Evolutionary conservation across 2,797 vertebrate genomes (phyloP).

Genomic region (Geotrypetes seraphini): DNA sequence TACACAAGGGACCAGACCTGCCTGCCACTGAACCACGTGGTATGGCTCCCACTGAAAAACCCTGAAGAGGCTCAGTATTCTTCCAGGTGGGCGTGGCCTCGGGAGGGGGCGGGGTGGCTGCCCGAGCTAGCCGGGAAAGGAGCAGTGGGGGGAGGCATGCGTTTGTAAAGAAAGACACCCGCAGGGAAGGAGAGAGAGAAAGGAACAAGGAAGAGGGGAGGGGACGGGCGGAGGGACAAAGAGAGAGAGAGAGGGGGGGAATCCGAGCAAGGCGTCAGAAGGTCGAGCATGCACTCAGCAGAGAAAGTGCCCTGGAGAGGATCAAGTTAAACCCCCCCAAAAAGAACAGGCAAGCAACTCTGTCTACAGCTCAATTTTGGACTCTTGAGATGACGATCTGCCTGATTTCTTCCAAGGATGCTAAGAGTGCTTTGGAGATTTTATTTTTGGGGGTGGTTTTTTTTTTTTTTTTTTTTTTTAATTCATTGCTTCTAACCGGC

Average conservation of each 20-base stretch:
- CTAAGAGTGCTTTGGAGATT: constrained; percentile 14
- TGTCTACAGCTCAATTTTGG: not conserved
- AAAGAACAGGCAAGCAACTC: not conserved
- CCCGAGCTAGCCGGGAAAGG: not conserved
- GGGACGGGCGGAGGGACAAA: not conserved
- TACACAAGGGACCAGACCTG: not conserved
- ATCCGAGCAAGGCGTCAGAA: not conserved
- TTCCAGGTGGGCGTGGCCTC: no score
- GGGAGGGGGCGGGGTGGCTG: not conserved
- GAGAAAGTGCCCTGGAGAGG: not conserved
- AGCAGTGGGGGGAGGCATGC: no score
- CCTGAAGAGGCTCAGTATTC: constrained; percentile 8
- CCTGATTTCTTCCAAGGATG: constrained; percentile 15
- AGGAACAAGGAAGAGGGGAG: not conserved
- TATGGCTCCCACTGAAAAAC: constrained; percentile 3
- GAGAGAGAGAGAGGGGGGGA: not conserved
- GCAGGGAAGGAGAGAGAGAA: not conserved
- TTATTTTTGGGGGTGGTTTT: no score
- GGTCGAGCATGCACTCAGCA: not conserved
- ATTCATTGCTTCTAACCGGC: no score
- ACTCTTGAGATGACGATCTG: not conserved
- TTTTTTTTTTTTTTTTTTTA: no score
- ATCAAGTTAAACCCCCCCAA: not conserved
- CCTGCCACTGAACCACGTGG: constrained; percentile 1
- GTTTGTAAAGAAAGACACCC: not conserved